A percentile compares a stretch with the other conserved stretches of the same genome.
Evolutionary conservation across 2,797 vertebrate species (phyloP).

Genomic region (Lycodopsis pacificus): DNA sequence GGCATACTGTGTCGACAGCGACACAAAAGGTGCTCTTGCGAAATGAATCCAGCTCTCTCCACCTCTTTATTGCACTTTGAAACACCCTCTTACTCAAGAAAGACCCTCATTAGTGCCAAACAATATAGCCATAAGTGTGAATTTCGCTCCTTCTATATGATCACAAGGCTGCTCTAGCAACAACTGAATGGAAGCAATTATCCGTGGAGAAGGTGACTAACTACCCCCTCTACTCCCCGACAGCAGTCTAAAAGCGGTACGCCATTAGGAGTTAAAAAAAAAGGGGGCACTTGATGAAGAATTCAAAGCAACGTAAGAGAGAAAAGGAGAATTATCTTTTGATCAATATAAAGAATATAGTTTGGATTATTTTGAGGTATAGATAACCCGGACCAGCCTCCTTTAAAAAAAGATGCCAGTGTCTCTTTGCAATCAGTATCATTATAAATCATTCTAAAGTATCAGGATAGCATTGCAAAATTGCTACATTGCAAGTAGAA

Average conservation of each 20-base stretch:
- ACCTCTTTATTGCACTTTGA: conserved; percentile 54
- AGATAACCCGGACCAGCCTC: conserved; percentile 12
- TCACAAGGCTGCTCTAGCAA: conserved; percentile 62
- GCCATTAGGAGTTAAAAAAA: conserved; percentile 44
- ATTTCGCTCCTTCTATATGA: conserved; percentile 58
- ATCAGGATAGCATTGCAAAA: background rate
- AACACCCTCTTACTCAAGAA: conserved; percentile 53
- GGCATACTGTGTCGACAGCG: conserved; percentile 23
- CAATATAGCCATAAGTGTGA: conserved; percentile 63
- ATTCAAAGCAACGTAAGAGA: conserved; percentile 28
- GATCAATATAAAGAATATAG: conserved; percentile 18
- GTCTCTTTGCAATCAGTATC: background rate
- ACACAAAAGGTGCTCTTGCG: conserved; percentile 26
- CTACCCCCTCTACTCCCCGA: conserved; percentile 59
- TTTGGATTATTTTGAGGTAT: conserved; percentile 14
- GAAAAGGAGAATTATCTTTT: conserved; percentile 2
- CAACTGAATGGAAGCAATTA: conserved; percentile 74
- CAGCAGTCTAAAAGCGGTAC: conserved; percentile 57
- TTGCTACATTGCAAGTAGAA: background rate
- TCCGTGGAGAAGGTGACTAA: conserved; percentile 69
- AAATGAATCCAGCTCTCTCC: conserved; percentile 47
- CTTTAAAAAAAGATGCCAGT: background rate
- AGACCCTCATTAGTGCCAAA: conserved; percentile 72
- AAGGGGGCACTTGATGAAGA: conserved; percentile 37
- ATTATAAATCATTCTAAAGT: background rate